Percentiles rank a stretch among this genome's conserved stretches.
Evolutionary conservation across 2,888 invertebrate genomes (phyloP).

Genomic region (Agonopterix arenella): DNA sequence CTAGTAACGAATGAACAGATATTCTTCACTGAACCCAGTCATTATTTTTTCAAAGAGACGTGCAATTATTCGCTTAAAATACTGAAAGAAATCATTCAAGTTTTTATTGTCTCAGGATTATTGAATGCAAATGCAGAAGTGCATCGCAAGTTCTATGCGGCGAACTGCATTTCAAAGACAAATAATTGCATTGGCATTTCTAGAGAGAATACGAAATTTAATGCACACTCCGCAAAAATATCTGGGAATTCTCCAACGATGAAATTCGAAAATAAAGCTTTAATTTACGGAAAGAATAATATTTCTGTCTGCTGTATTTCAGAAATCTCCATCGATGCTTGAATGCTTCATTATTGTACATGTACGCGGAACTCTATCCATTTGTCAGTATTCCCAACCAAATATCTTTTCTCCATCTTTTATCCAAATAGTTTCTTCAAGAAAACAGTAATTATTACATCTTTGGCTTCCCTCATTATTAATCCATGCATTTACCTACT

Average conservation of each 20-base stretch:
- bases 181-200: slow-evolving; percentile 49
- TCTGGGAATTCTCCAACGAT: slow-evolving; percentile 26
- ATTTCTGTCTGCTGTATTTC: too few relatives aligned
- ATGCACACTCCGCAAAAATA: slow-evolving; percentile 40
- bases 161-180: slow-evolving; percentile 51
- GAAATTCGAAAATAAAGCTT: slow-evolving; percentile 23
- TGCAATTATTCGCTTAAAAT: slow-evolving; percentile 15
- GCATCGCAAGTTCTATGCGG: slow-evolving; percentile 35
- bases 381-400: too few relatives aligned
- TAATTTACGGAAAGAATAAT: background rate
- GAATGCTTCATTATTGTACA: too few relatives aligned
- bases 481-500: too few relatives aligned
- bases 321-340: too few relatives aligned
- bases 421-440: too few relatives aligned
- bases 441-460: too few relatives aligned
- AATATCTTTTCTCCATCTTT: too few relatives aligned
- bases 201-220: slow-evolving; percentile 47
- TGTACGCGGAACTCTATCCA: too few relatives aligned
- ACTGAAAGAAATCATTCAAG: slow-evolving; percentile 22
- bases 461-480: too few relatives aligned
- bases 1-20: too few relatives aligned
- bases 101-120: slow-evolving; percentile 31
- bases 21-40: too few relatives aligned
- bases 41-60: background rate
- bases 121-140: slow-evolving; percentile 34